These are phyloP conservation scores for Eremophila alpestris DNA, from an alignment of 2,797 vertebrate genomes.

Conservation along the genomic window DNA sequence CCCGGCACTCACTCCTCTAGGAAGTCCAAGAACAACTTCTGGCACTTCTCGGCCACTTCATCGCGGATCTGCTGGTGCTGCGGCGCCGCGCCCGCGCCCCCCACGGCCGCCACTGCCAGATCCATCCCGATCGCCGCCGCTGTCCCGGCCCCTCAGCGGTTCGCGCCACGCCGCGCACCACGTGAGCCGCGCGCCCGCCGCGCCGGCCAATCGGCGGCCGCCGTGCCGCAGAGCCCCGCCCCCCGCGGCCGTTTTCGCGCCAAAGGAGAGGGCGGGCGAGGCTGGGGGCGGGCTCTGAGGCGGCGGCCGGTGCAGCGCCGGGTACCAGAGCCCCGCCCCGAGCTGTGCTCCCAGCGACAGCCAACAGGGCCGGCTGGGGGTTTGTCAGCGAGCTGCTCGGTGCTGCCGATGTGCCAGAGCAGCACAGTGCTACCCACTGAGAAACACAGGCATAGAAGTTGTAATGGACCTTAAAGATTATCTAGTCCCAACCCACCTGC, in stretches of 20 bases:
- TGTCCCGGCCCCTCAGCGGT: neutral
- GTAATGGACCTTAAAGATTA: neutral
- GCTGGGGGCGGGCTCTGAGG: neutral
- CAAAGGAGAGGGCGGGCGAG: neutral
- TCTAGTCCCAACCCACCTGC: neutral
- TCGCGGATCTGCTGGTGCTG: constrained; percentile 86
- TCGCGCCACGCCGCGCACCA: constrained; percentile 76
- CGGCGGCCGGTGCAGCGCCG: rapidly evolving
- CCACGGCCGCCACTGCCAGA: constrained; percentile 71
- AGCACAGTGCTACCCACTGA: rapidly evolving
- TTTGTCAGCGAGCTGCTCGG: rapidly evolving
- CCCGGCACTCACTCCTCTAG: constrained; percentile 91
- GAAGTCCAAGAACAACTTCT: constrained; percentile 97
- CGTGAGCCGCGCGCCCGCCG: constrained; percentile 31
- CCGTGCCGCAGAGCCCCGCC: neutral
- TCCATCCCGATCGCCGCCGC: constrained; percentile 78
- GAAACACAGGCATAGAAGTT: neutral
- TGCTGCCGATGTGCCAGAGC: neutral
- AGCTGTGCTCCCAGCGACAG: rapidly evolving
- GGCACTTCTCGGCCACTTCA: constrained; percentile 95
- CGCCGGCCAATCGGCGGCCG: constrained; percentile 71
- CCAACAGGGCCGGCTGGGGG: rapidly evolving
- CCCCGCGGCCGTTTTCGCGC: neutral
- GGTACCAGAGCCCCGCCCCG: neutral
- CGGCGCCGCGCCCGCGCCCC: constrained; percentile 73